These are phyloP conservation scores for Tragelaphus strepsiceros DNA, from an alignment of 2,113 vertebrate species.

Conservation along the genomic window DNA sequence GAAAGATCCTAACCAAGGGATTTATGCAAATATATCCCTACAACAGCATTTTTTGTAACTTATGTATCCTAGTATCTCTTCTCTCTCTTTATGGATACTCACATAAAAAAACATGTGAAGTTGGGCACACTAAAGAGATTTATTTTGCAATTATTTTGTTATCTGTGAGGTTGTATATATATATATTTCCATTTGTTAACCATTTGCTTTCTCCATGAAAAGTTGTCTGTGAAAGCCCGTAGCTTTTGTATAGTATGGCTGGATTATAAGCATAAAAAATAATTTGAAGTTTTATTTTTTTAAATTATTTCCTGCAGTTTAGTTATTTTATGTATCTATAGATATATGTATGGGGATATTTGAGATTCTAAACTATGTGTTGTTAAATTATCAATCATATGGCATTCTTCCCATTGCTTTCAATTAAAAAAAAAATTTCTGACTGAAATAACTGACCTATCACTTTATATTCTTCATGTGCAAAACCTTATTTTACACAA, in stretches of 20 bases:
- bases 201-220: background rate
- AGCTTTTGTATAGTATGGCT: background rate
- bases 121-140: background rate
- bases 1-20: background rate
- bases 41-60: background rate
- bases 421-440: no score
- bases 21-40: background rate
- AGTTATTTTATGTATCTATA: background rate
- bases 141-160: background rate
- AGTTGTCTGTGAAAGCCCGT: background rate
- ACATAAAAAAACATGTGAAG: background rate
- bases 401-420: background rate
- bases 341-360: background rate
- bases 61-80: background rate
- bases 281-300: background rate
- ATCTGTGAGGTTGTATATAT: background rate
- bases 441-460: background rate
- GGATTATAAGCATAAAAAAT: background rate
- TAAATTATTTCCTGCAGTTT: background rate
- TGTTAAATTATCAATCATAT: background rate
- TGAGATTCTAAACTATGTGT: background rate
- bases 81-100: background rate
- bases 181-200: background rate
- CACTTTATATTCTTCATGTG: background rate
- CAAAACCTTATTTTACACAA: background rate